Base-by-base conservation (phyloP, 2,113 vertebrate species). In the Lichenostomus cassidix region DNA sequence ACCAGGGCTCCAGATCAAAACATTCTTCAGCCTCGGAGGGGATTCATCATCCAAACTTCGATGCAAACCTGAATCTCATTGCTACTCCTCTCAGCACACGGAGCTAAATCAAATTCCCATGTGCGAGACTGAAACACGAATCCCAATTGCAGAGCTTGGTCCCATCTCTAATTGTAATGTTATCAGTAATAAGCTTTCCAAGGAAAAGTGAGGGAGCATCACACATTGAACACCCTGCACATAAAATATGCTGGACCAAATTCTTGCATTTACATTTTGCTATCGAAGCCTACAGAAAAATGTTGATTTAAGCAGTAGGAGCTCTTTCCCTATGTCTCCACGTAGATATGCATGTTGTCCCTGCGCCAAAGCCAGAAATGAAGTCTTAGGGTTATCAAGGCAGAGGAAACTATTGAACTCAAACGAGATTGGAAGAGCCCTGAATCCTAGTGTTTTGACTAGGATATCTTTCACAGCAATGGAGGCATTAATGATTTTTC, bases 401-500 rank as follows among this genome's bases (percentile, higher is more conserved):
- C 70, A 94, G 89, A 70, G 27, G 69, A 93, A 95, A 49, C 55
- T 63, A 49, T 11, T 75, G 93, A 96, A 90, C 56, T 92, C 74
- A 70, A 86, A 83, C 89, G 76, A 97, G 62, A 92, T 37, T 46
- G 89, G 93, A 95, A 96, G 69, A 65, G 88, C 80, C 84, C 94
- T 5, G 24, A 87, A 94, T 92, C 60, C 60, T 81, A n/a, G 52
- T 87, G 80, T 90, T 98, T 94, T 98, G 95, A 95, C 77, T 67
- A 58, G 96, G 68, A 50, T 92, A 92, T 65, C 29, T 95, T 92
- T 95, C 71, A 89, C 29, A 83, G 79, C 82, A 90, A 87, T 42
- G 90, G 83, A 82, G 67, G 90, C 27, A 64, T 78, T 95, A 64
- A 86, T 23, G 82, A 60, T 83, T 94, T 80, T 89, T 93, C 70